Conservation (phyloP, 2,888 invertebrate genomes). For the Halictus quadricinctus region DNA sequence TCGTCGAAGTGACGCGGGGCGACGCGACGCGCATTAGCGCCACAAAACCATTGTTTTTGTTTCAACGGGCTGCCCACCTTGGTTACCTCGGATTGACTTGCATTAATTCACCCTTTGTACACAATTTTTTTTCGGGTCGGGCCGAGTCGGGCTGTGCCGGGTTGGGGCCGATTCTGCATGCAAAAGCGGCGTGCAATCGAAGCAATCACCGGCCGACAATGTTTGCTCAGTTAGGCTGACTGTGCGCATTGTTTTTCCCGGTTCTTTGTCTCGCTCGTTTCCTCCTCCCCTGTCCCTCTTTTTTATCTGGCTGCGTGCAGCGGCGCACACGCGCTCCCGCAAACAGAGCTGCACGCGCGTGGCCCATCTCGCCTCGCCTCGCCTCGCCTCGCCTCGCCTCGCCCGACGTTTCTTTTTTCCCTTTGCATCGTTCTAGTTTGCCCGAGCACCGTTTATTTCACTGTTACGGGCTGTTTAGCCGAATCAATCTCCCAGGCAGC, state of each 20-base stretch:
- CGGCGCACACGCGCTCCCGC: not conserved
- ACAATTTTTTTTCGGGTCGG: constrained; percentile 60
- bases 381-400: not conserved
- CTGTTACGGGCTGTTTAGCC: constrained; percentile 74
- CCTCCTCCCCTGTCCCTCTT: not conserved
- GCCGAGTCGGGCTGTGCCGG: constrained; percentile 14
- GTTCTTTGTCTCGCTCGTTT: constrained; percentile 32
- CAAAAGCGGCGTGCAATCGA: constrained; percentile 71
- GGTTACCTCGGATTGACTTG: constrained; percentile 56
- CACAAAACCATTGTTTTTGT: constrained; percentile 59
- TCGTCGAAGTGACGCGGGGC: constrained; percentile 10
- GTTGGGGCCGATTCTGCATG: constrained; percentile 67
- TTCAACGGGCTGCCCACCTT: constrained; percentile 33
- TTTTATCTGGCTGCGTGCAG: constrained; percentile 36
- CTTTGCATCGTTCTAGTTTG: constrained; percentile 54
- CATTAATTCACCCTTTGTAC: constrained; percentile 69
- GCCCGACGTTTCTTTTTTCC: constrained; percentile 41
- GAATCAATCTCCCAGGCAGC: constrained; percentile 67
- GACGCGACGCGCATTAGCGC: constrained; percentile 35
- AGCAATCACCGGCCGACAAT: constrained; percentile 77
- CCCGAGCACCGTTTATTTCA: constrained; percentile 65
- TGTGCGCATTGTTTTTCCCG: constrained; percentile 63
- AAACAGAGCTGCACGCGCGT: not conserved
- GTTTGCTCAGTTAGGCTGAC: constrained; percentile 74
- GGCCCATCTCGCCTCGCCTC: not conserved